A percentile compares a stretch with the other conserved stretches of the same genome.
These are phyloP conservation scores for Portunus trituberculatus DNA, from an alignment of 1,140 invertebrate species.

Conservation along the genomic window DNA sequence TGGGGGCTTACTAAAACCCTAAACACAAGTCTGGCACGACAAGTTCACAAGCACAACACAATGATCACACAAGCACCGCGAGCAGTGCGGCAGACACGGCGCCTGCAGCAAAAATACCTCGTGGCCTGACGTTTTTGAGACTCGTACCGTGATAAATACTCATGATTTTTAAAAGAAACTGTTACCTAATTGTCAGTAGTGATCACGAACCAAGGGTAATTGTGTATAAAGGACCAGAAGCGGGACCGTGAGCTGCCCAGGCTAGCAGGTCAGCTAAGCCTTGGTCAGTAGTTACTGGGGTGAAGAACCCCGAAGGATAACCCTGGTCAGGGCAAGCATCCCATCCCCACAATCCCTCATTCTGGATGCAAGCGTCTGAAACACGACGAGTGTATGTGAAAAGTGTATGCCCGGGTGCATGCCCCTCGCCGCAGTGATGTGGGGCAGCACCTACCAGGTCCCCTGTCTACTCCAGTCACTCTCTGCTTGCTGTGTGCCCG, in stretches of 20 bases:
- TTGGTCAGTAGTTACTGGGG: slow-evolving; percentile 56
- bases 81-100: slow-evolving; percentile 73
- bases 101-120: slow-evolving; percentile 75
- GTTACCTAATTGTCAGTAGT: slow-evolving; percentile 74
- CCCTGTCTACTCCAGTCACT: slow-evolving; percentile 63
- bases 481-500: slow-evolving; percentile 63
- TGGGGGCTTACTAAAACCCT: background rate
- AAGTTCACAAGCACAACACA: slow-evolving; percentile 72
- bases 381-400: slow-evolving; percentile 69
- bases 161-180: slow-evolving; percentile 75
- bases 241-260: background rate
- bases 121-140: slow-evolving; percentile 75
- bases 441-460: slow-evolving; percentile 73
- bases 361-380: slow-evolving; percentile 60
- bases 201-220: slow-evolving; percentile 46
- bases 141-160: slow-evolving; percentile 74
- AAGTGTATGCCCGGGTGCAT: slow-evolving; percentile 72
- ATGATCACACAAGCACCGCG: slow-evolving; percentile 72
- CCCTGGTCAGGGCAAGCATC: slow-evolving; percentile 43
- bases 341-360: slow-evolving; percentile 61
- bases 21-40: slow-evolving; percentile 52
- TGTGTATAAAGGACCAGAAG: background rate
- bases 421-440: slow-evolving; percentile 66
- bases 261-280: slow-evolving; percentile 17
- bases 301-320: slow-evolving; percentile 66